Conservation (phyloP, 2,888 invertebrate genomes). For the Epinotia brunnichana region DNA sequence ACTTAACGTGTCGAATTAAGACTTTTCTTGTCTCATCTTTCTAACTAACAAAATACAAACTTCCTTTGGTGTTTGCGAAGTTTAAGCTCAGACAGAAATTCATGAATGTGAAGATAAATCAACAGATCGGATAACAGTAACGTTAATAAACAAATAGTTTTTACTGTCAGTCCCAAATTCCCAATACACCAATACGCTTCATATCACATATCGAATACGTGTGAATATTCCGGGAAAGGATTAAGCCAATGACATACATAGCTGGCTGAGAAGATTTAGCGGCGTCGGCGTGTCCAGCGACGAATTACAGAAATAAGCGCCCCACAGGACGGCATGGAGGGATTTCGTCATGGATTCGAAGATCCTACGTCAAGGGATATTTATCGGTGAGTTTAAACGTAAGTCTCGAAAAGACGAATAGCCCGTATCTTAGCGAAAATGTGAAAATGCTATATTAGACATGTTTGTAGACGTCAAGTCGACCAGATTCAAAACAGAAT, state of each 20-base stretch:
- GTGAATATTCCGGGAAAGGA: slow-evolving; percentile 44
- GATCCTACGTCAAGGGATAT: slow-evolving; percentile 49
- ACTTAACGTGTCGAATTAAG: neutral
- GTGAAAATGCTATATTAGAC: slow-evolving; percentile 25
- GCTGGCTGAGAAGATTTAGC: slow-evolving; percentile 46
- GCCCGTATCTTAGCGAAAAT: slow-evolving; percentile 20
- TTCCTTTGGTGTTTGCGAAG: too few relatives aligned
- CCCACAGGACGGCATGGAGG: slow-evolving; percentile 53
- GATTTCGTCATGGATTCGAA: slow-evolving; percentile 52
- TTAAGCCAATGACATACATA: slow-evolving; percentile 43
- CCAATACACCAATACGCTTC: neutral
- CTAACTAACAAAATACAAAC: too few relatives aligned
- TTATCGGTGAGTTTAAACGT: slow-evolving; percentile 17
- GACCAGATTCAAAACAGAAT: too few relatives aligned
- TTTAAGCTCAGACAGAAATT: neutral
- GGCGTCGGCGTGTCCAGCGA: slow-evolving; percentile 51
- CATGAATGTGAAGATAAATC: neutral
- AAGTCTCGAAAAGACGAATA: slow-evolving; percentile 23
- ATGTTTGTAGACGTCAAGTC: slow-evolving; percentile 32
- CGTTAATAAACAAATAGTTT: neutral
- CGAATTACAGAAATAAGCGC: slow-evolving; percentile 53
- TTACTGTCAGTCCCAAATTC: neutral
- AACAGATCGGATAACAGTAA: neutral
- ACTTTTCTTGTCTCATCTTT: neutral
- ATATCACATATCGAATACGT: slow-evolving; percentile 2